Base-by-base conservation (phyloP, 2,797 vertebrate genomes). In the Trachops cirrhosus region DNA sequence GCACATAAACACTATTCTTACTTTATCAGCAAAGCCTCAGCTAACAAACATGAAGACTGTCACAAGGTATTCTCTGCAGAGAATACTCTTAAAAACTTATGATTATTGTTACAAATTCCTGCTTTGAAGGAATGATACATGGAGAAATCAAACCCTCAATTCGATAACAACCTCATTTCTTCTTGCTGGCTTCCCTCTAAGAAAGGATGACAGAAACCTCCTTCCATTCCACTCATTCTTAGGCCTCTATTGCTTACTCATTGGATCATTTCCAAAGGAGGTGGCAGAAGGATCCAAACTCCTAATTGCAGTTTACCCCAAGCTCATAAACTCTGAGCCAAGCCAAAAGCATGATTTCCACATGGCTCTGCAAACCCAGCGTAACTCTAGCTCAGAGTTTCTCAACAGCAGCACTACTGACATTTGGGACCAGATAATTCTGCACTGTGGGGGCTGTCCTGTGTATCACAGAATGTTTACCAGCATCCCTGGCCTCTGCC, bases 121-220 rank as follows among this genome's bases (percentile, higher is more conserved):
- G 46, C 74, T 93, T 70, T 89, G 77, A 92, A 96, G 44, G 70
- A 96, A 62, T 70, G 62, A 75, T 24, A 82, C 52, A 44, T 0
- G 22, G 44, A 95, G 91, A 94, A 78, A 64, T 26, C 44, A 83
- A 95, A 91, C 10, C 44, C 67, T 92, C 62, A 67, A 86, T 57
- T 92, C 68, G 79, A 8, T 41, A 82, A 89, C 39, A 64, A 67
- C 34, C 73, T 86, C 32, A n/a, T 64, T 64, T 64, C 62, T 64
- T n/a, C 77, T 6, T 77, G 73, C 70, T 88, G 22, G 75, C 87
- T 88, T 86, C 70, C 32, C 46, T 92, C 79, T 59, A 46, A 52
- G 19, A 90, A 6, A 62, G 10, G 32, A 24, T 50, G 52, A 39
- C 24, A 94, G 70, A 95, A 89, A 41, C 8, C 24, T 68, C 59